Percentiles rank a stretch among this genome's conserved stretches.
Conservation (phyloP, 2,797 vertebrate species). For the Martes flavigula region DNA sequence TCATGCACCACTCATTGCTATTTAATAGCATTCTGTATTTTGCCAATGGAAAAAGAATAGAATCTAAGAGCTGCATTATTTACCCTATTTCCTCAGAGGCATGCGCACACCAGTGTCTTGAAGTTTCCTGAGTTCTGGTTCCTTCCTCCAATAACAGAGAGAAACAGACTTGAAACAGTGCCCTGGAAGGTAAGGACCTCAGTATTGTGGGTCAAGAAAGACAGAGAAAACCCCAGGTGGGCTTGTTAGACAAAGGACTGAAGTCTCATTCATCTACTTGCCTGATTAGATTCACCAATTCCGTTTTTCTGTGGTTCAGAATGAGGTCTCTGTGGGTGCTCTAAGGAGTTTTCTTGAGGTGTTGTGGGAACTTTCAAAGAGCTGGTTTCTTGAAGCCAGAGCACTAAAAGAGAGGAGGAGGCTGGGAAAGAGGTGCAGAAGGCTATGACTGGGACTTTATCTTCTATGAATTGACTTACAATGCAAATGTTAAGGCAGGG, state of each 20-base stretch:
- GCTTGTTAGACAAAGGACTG: not conserved
- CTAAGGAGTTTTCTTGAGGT: not conserved
- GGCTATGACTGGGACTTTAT: not conserved
- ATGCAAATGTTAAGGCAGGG: no score
- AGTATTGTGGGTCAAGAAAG: not conserved
- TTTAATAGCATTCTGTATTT: not conserved
- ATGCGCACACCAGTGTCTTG: not conserved
- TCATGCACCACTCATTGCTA: not conserved
- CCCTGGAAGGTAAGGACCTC: not conserved
- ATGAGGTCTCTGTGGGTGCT: not conserved
- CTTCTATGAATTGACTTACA: not conserved
- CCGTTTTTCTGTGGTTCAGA: not conserved
- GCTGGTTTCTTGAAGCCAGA: not conserved
- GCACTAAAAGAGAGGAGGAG: not conserved
- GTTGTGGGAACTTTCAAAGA: not conserved
- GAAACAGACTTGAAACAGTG: not conserved
- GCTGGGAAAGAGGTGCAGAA: not conserved
- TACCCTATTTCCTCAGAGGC: not conserved
- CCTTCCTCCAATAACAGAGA: not conserved
- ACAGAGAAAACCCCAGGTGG: not conserved
- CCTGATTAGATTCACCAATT: not conserved
- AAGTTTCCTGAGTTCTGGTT: not conserved
- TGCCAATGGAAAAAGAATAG: not conserved
- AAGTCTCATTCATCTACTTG: not conserved
- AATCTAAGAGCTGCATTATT: not conserved